Conservation (phyloP, 2,113 vertebrate genomes). For the Silurus meridionalis region DNA sequence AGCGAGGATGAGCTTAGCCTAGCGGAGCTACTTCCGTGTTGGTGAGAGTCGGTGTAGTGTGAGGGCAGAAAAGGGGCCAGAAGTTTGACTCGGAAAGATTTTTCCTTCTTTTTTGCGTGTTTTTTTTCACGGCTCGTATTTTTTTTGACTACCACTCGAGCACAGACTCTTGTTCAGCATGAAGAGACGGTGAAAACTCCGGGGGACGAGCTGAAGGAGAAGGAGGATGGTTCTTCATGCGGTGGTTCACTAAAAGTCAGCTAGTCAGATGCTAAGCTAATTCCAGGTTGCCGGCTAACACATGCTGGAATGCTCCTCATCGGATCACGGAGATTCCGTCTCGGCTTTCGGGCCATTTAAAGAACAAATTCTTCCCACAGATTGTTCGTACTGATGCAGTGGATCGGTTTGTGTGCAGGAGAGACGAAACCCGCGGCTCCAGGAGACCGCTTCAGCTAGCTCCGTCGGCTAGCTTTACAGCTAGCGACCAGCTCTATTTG, state of each 20-base stretch:
- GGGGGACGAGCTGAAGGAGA: slow-evolving; percentile 19
- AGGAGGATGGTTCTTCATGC: slow-evolving; percentile 13
- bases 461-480: slow-evolving; percentile 13
- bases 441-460: slow-evolving; percentile 35
- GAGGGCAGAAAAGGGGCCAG: slow-evolving; percentile 45
- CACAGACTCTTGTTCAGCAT: background rate
- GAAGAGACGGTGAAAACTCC: background rate
- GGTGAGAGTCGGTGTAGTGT: slow-evolving; percentile 33
- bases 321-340: slow-evolving; percentile 29
- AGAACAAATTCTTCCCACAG: background rate
- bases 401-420: slow-evolving; percentile 17
- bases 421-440: background rate
- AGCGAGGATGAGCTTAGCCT: background rate
- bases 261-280: background rate
- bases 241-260: slow-evolving; percentile 35
- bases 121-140: background rate
- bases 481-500: slow-evolving; percentile 39
- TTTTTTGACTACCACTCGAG: background rate
- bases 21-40: slow-evolving; percentile 53
- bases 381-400: background rate
- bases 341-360: background rate
- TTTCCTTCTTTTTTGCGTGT: background rate
- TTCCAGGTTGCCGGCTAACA: slow-evolving; percentile 24
- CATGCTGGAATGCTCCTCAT: slow-evolving; percentile 30
- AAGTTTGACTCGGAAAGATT: slow-evolving; percentile 40